These are phyloP conservation scores for Unio delphinus DNA, from an alignment of 2,888 invertebrate genomes.

Conservation along the genomic window DNA sequence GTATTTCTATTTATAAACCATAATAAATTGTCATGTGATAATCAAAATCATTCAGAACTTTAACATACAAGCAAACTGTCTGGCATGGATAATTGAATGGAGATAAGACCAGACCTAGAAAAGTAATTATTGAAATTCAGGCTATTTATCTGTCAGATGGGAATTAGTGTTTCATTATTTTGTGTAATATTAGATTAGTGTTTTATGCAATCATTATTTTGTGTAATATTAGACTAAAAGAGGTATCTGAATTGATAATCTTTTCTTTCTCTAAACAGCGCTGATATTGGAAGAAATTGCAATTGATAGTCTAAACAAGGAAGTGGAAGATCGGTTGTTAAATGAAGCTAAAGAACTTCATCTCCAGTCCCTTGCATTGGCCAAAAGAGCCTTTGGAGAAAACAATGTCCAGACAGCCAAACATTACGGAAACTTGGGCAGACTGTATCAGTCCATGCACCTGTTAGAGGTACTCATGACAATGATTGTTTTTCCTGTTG, in stretches of 20 bases:
- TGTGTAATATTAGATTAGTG: no score
- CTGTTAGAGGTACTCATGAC: constrained; percentile 79
- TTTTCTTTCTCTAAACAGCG: constrained; percentile 73
- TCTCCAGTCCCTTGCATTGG: constrained; percentile 84
- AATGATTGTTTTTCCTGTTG: not conserved
- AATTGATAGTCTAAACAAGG: constrained; percentile 79
- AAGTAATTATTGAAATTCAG: no score
- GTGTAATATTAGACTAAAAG: no score
- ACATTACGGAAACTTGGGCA: constrained; percentile 94
- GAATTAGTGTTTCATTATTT: no score
- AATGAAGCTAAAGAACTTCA: constrained; percentile 88
- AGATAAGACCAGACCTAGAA: no score
- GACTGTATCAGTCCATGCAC: constrained; percentile 94
- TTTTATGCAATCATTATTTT: no score
- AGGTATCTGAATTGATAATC: no score
- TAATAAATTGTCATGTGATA: no score
- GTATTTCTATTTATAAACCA: not conserved
- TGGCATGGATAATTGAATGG: no score
- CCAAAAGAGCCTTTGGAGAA: constrained; percentile 89
- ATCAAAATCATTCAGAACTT: no score
- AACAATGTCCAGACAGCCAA: constrained; percentile 95
- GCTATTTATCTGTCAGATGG: no score
- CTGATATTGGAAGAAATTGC: constrained; percentile 94
- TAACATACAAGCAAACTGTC: no score
- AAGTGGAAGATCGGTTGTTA: constrained; percentile 77